These are phyloP conservation scores for Crossaster papposus DNA, from an alignment of 53 echinoderm and acorn worm species.

Conservation along the genomic window DNA sequence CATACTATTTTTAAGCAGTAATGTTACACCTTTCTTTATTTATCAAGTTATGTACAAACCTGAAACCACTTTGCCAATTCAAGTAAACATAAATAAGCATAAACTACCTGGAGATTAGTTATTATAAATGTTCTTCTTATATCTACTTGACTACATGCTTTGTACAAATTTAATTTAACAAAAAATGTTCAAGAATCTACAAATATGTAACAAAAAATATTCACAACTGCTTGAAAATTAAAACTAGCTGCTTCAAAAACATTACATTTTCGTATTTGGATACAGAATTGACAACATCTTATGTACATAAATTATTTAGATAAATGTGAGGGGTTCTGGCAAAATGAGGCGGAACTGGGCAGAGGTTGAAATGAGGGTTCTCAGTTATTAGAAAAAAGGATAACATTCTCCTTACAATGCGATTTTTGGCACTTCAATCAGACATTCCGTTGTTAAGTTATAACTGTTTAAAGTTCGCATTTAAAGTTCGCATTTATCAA, in stretches of 20 bases:
- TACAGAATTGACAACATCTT: too few relatives aligned
- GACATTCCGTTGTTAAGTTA: too few relatives aligned
- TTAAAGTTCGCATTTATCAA: too few relatives aligned
- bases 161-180: not conserved
- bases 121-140: not conserved
- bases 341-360: too few relatives aligned
- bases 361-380: too few relatives aligned
- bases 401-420: too few relatives aligned
- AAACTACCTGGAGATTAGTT: not conserved
- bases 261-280: not conserved
- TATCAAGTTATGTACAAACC: conserved; percentile 23
- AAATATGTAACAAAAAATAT: not conserved
- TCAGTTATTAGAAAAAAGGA: too few relatives aligned
- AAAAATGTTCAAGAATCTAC: not conserved
- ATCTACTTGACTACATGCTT: not conserved
- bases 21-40: not conserved
- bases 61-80: not conserved
- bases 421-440: too few relatives aligned
- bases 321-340: too few relatives aligned
- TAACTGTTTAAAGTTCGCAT: too few relatives aligned
- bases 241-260: not conserved
- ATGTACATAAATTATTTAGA: too few relatives aligned
- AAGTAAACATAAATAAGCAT: not conserved
- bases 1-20: not conserved
- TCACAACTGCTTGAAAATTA: not conserved